These are phyloP conservation scores for Plecotus auritus DNA, from an alignment of 2,113 vertebrate species.

Conservation along the genomic window DNA sequence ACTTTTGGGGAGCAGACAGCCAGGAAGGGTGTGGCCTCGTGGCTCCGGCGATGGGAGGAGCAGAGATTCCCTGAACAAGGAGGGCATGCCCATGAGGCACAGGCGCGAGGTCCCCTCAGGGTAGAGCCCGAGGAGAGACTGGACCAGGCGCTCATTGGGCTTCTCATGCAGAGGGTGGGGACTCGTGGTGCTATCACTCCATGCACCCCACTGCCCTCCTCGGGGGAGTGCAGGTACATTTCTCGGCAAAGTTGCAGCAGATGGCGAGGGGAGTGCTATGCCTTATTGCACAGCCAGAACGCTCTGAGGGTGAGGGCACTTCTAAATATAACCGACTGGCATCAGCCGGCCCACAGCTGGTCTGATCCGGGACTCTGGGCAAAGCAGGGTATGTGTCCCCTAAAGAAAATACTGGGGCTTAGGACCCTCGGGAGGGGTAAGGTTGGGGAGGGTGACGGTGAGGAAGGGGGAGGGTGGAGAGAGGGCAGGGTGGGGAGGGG, in stretches of 20 bases:
- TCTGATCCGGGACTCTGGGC: not conserved
- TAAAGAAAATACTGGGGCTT: not conserved
- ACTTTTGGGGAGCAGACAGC: not conserved
- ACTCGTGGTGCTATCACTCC: not conserved
- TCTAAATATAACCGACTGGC: slow-evolving; percentile 12
- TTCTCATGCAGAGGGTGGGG: not conserved
- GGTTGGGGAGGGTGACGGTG: no score
- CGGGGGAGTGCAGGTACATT: not conserved
- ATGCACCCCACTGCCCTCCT: not conserved
- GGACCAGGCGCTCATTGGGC: not conserved
- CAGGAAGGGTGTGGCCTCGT: not conserved
- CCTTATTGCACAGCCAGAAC: not conserved
- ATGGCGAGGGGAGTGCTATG: not conserved
- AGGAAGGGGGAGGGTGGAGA: no score
- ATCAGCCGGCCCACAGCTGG: not conserved
- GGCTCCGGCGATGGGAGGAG: not conserved
- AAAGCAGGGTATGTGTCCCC: not conserved
- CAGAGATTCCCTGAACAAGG: not conserved
- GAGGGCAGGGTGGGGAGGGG: no score
- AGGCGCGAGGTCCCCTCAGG: not conserved
- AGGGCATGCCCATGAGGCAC: not conserved
- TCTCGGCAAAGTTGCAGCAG: slow-evolving; percentile 37
- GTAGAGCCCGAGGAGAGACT: not conserved
- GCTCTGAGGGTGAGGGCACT: not conserved
- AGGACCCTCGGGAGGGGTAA: not conserved